phyloP scores from a whole-genome alignment of 2,797 vertebrate genomes.

The Poeciliopsis presidionis region DNA sequence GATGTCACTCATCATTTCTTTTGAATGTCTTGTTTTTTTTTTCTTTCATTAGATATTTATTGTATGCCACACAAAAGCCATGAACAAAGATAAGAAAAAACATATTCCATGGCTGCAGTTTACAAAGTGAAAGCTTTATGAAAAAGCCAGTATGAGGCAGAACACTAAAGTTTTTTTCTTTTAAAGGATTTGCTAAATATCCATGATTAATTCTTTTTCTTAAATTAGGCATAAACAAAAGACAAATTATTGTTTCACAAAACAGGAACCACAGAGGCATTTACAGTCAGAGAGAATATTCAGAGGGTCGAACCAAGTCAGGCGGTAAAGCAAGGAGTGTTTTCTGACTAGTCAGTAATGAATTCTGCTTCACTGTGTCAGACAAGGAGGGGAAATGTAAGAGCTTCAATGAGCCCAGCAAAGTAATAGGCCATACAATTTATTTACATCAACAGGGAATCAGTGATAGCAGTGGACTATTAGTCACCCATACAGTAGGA shows the following conservation, averaged over 20 bases:
- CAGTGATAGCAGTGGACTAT: conserved; percentile 62
- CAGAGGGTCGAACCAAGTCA: conserved; percentile 33
- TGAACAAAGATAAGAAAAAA: conserved; percentile 6
- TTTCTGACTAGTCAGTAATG: conserved; percentile 29
- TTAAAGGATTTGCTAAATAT: conserved; percentile 35
- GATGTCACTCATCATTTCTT: conserved; percentile 20
- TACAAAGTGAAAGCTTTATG: conserved; percentile 25
- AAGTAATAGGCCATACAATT: conserved; percentile 69
- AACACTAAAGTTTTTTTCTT: conserved; percentile 1
- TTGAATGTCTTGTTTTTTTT: conserved; percentile 6
- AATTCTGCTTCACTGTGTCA: conserved; percentile 28
- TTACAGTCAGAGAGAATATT: conserved; percentile 23
- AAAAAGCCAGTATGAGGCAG: conserved; percentile 32
- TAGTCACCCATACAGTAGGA: conserved; percentile 67
- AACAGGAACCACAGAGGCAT: conserved; percentile 1
- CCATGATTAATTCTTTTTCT: conserved; percentile 23
- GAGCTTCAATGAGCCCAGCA: conserved; percentile 44
- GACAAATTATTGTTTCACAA: not conserved
- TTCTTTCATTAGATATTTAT: conserved; percentile 8
- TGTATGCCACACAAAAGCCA: not conserved
- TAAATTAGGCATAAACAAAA: conserved; percentile 33
- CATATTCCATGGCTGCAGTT: conserved; percentile 6
- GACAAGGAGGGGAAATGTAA: conserved; percentile 28
- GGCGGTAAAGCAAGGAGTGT: conserved; percentile 7
- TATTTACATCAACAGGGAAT: conserved; percentile 75